These are phyloP conservation scores for Embidobia sp. DNA, from an alignment of 2,888 invertebrate genomes.

Conservation along the genomic window DNA sequence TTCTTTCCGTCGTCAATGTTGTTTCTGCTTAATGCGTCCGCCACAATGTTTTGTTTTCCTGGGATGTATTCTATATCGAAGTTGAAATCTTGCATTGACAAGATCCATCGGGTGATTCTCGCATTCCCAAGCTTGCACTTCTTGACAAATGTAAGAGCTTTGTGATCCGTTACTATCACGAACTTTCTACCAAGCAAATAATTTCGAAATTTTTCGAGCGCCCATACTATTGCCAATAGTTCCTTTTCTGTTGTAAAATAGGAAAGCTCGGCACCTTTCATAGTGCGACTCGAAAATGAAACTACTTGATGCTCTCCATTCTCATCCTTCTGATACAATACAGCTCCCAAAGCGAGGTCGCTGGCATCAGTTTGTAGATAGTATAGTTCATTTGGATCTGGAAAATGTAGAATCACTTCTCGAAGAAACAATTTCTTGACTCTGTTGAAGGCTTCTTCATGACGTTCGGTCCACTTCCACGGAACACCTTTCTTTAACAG, in stretches of 20 bases:
- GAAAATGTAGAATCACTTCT: constrained; percentile 3
- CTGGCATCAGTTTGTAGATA: constrained; percentile 32
- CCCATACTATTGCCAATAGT: constrained; percentile 67
- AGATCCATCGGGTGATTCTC: constrained; percentile 23
- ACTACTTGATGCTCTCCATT: constrained; percentile 37
- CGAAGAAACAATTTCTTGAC: constrained; percentile 5
- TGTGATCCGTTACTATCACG: constrained; percentile 69
- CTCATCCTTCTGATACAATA: constrained; percentile 28
- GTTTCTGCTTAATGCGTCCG: constrained; percentile 66
- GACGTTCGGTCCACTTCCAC: constrained; percentile 1
- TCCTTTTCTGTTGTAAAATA: constrained; percentile 70
- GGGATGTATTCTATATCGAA: background rate
- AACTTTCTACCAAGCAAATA: constrained; percentile 66
- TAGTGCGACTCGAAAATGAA: constrained; percentile 65
- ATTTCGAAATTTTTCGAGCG: constrained; percentile 67
- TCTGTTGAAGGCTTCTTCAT: background rate
- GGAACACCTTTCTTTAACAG: background rate
- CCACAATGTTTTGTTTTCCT: constrained; percentile 67
- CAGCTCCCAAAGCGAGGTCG: constrained; percentile 43
- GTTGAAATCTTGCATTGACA: constrained; percentile 9
- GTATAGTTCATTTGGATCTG: constrained; percentile 20
- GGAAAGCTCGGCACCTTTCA: constrained; percentile 56
- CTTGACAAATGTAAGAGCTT: constrained; percentile 67
- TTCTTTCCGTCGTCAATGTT: background rate
- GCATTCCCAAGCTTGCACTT: constrained; percentile 60